Evolutionary conservation across 2,888 invertebrate genomes (phyloP).

Genomic region (Pomacea canaliculata): DNA sequence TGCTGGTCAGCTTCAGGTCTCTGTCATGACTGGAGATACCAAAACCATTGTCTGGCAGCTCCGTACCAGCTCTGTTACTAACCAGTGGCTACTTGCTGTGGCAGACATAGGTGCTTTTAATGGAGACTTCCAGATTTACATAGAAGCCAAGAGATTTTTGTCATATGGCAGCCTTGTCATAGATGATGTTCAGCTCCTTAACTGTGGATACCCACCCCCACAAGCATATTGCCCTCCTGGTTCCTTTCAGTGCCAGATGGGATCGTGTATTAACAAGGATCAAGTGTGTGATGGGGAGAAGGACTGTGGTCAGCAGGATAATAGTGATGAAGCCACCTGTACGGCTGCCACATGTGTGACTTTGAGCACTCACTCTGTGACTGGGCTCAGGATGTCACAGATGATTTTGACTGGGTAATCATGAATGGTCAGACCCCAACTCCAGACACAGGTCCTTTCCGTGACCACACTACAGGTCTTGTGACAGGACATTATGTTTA

Average conservation of each 20-base stretch:
- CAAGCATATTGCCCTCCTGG: slow-evolving; percentile 42
- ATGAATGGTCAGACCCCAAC: slow-evolving; percentile 49
- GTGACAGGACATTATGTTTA: slow-evolving; percentile 59
- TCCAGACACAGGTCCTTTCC: slow-evolving; percentile 57
- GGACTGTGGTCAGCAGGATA: slow-evolving; percentile 60
- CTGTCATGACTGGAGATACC: slow-evolving; percentile 29
- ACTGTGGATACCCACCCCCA: slow-evolving; percentile 50
- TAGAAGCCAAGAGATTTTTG: slow-evolving; percentile 49
- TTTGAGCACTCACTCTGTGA: slow-evolving; percentile 61
- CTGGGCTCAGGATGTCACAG: slow-evolving; percentile 57
- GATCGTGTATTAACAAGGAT: slow-evolving; percentile 54
- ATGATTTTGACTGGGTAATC: slow-evolving; percentile 61
- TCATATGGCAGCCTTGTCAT: slow-evolving; percentile 53
- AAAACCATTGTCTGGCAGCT: slow-evolving; percentile 39
- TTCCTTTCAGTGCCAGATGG: slow-evolving; percentile 47
- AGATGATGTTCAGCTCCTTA: slow-evolving; percentile 56
- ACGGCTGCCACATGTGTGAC: slow-evolving; percentile 46
- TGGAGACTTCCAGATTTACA: slow-evolving; percentile 45
- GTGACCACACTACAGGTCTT: slow-evolving; percentile 56
- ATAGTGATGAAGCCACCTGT: slow-evolving; percentile 45
- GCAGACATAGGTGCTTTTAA: slow-evolving; percentile 56
- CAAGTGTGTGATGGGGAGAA: slow-evolving; percentile 60
- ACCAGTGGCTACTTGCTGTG: slow-evolving; percentile 48
- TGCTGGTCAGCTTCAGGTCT: slow-evolving; percentile 18
- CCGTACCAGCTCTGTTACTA: slow-evolving; percentile 37